phyloP scores from a whole-genome alignment of 1,140 invertebrate species.

The Caenorhabditis brenneri region DNA sequence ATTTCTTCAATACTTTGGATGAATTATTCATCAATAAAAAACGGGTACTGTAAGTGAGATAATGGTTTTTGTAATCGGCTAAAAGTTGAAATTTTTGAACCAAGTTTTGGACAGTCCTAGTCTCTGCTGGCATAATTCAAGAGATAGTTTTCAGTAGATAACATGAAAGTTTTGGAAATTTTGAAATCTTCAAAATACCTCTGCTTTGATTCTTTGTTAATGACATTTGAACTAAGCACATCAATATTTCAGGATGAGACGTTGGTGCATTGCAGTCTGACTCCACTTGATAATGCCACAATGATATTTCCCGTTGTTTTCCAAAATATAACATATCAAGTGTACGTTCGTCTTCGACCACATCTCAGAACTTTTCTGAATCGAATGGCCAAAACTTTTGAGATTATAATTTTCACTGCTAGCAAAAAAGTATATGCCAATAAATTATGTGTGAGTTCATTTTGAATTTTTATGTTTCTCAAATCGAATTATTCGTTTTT shows the following conservation, averaged over 20 bases:
- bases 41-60: too few species aligned
- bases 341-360: conserved; percentile 89
- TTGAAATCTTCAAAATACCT: neutral
- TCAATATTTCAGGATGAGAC: conserved; percentile 87
- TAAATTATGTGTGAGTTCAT: conserved; percentile 77
- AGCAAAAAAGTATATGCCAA: conserved; percentile 94
- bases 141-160: too few species aligned
- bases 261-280: conserved; percentile 90
- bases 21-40: too few species aligned
- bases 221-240: too few species aligned
- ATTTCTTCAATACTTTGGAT: too few species aligned
- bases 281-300: conserved; percentile 86
- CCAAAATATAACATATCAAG: conserved; percentile 86
- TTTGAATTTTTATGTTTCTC: neutral
- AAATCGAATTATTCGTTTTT: conserved; percentile 74
- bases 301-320: conserved; percentile 91
- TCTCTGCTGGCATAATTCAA: too few species aligned
- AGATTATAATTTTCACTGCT: conserved; percentile 96
- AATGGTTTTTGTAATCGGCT: too few species aligned
- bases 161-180: too few species aligned
- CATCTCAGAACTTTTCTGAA: conserved; percentile 90
- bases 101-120: too few species aligned
- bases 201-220: too few species aligned
- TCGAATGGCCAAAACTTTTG: conserved; percentile 85
- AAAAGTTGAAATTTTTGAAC: too few species aligned